Conservation (phyloP, 1,140 invertebrate species). For the Eufriesea mexicana region DNA sequence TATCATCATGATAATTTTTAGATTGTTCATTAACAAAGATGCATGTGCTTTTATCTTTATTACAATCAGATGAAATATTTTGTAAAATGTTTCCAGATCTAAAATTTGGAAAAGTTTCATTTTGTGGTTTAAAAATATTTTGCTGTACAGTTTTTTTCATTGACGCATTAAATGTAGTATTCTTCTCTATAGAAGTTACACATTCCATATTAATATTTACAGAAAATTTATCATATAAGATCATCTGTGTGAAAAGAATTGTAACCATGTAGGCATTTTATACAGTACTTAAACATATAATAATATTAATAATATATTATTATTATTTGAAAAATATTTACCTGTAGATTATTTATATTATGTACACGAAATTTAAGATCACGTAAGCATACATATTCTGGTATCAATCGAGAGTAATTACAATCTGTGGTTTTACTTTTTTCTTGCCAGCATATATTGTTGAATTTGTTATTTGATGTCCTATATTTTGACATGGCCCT, state of each 20-base stretch:
- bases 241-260: slow-evolving; percentile 63
- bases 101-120: slow-evolving; percentile 14
- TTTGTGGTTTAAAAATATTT: background rate
- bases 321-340: slow-evolving; percentile 41
- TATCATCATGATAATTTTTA: slow-evolving; percentile 47
- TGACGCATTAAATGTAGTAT: background rate
- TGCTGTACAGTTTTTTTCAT: background rate
- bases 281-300: background rate
- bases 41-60: background rate
- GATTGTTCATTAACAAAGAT: background rate
- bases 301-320: background rate
- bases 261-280: background rate
- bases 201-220: slow-evolving; percentile 64
- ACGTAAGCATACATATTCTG: slow-evolving; percentile 63
- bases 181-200: background rate
- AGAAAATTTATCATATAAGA: slow-evolving; percentile 64
- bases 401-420: slow-evolving; percentile 76
- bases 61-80: background rate
- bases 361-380: slow-evolving; percentile 73
- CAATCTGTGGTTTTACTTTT: slow-evolving; percentile 42
- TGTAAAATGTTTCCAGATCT: background rate
- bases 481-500: background rate
- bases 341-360: slow-evolving; percentile 66
- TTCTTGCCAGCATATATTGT: background rate
- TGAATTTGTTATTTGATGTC: background rate